phyloP scores from a whole-genome alignment of 1,140 invertebrate species.

The Drosophila seguyi region DNA sequence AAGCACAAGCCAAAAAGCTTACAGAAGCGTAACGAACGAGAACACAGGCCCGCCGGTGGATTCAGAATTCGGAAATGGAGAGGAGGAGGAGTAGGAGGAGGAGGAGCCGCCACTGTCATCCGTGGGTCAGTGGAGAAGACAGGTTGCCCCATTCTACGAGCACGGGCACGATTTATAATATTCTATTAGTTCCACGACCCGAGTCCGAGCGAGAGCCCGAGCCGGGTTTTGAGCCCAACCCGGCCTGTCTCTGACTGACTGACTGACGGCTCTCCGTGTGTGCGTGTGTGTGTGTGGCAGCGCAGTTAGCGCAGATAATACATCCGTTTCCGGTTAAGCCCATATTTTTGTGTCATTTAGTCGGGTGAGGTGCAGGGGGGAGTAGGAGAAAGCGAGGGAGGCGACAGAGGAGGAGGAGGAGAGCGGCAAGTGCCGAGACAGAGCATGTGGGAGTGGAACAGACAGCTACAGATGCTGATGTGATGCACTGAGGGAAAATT shows the following conservation, averaged over 20 bases:
- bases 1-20: slow-evolving; percentile 78
- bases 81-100: slow-evolving; percentile 14
- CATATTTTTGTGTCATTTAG: slow-evolving; percentile 85
- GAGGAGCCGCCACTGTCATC: slow-evolving; percentile 48
- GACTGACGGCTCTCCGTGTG: slow-evolving; percentile 7
- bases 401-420: background rate
- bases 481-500: slow-evolving; percentile 37
- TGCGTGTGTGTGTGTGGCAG: slow-evolving; percentile 51
- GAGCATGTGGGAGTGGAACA: slow-evolving; percentile 62
- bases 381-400: background rate
- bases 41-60: slow-evolving; percentile 16
- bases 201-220: slow-evolving; percentile 43
- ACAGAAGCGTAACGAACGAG: slow-evolving; percentile 76
- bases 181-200: slow-evolving; percentile 83
- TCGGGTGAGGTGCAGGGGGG: slow-evolving; percentile 10
- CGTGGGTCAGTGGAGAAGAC: slow-evolving; percentile 73
- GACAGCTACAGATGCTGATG: slow-evolving; percentile 80
- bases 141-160: slow-evolving; percentile 61
- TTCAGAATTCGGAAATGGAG: slow-evolving; percentile 20
- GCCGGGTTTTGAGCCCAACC: slow-evolving; percentile 37
- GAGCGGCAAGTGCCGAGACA: slow-evolving; percentile 21
- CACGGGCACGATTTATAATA: slow-evolving; percentile 75
- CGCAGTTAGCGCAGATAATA: slow-evolving; percentile 85
- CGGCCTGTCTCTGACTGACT: slow-evolving; percentile 30
- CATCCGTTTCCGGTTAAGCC: slow-evolving; percentile 85